Conservation (phyloP, 2,113 vertebrate species). For the Carlito syrichta region DNA sequence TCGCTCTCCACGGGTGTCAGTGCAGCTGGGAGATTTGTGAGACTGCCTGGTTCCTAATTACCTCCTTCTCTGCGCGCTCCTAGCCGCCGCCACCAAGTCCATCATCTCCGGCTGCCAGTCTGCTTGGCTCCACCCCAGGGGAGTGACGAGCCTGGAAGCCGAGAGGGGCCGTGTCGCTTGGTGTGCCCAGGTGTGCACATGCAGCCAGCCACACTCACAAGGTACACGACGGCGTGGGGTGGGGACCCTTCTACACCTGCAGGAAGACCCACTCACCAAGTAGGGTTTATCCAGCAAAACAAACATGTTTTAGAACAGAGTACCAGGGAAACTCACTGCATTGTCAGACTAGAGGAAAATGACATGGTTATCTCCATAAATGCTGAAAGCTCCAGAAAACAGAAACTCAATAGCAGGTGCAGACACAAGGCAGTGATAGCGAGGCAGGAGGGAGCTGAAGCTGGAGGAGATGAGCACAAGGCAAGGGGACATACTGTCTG, state of each 20-base stretch:
- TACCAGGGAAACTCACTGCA: not conserved
- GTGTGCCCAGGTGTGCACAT: not conserved
- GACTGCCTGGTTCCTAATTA: conserved; percentile 67
- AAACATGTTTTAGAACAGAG: not conserved
- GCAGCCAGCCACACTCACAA: rapidly evolving
- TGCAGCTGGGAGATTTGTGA: conserved; percentile 50
- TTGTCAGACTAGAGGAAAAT: not conserved
- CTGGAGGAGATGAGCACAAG: not conserved
- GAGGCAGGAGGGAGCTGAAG: not conserved
- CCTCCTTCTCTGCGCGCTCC: conserved; percentile 29
- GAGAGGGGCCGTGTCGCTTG: not conserved
- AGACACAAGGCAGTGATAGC: not conserved
- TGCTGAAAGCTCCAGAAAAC: not conserved
- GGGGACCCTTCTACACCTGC: not conserved
- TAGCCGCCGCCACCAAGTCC: not conserved
- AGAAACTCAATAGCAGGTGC: not conserved
- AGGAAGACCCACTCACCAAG: not conserved
- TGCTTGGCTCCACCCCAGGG: not conserved
- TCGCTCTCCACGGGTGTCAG: conserved; percentile 67
- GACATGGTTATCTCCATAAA: rapidly evolving
- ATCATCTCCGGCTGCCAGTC: conserved; percentile 5
- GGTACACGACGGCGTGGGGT: rapidly evolving
- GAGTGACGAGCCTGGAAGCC: not conserved
- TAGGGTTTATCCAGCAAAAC: not conserved
- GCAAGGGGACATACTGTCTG: rapidly evolving